Evolutionary conservation across 2,797 vertebrate species (phyloP), one percentile per base, ranked within the genome.

Genomic region (Eospalax fontanierii): DNA sequence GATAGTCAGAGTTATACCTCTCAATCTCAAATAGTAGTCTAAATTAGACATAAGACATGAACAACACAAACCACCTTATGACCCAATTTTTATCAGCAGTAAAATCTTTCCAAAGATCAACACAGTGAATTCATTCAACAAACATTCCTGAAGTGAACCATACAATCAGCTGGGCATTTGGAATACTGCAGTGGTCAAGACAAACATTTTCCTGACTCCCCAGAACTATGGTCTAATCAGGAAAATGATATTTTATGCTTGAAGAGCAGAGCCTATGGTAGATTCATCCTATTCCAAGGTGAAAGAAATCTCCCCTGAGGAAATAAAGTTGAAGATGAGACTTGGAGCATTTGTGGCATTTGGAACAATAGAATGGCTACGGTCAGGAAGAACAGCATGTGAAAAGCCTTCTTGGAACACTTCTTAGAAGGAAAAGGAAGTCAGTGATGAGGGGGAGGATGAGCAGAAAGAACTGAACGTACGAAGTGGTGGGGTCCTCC

Each of bases 301-400:
- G 70, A 70, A 21, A 14, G 46, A 76, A 61, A 2, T 82, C 50
- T 59, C 43, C 28, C 9, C 21, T 46, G 63, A 87, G 75, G 38
- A 68, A 83, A 46, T 46, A 21, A 82, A 40, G 33, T 59, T 38
- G 68, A 93, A 73, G 14, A n/a, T 89, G 76, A 89, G 16, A 89
- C 4, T 2, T 4, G 30, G 87, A 79, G 28, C 10, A 19, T 54
- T 18, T 43, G 24, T 35, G 74, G 19, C 15, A 24, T 57, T 92
- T 66, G 74, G 59, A 73, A 24, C 14, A 79, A 46, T 89, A 68
- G 82, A 78, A 89, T 43, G 6, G 8, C 59, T 65, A 7, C 24
- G 92, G 33, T 33, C 79, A 92, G 38, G 82, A 88, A 92, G 19
- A 70, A 18, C 3, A 89, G 22, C 26, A 81, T 93, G 80, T 75